Base-by-base conservation (phyloP, 2,888 invertebrate genomes). In the Hirtodrosophila cameraria region DNA sequence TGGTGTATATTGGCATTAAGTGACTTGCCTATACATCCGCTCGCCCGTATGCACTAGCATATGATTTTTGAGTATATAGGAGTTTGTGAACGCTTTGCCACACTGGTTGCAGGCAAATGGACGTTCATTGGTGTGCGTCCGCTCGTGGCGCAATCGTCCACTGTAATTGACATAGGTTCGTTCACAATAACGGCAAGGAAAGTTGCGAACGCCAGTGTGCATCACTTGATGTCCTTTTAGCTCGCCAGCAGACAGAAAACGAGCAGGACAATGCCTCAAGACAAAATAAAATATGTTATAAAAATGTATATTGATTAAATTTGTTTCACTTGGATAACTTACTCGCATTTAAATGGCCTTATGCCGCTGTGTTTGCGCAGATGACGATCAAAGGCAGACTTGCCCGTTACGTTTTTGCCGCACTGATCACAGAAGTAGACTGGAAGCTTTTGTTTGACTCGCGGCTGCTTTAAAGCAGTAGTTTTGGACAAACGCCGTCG, bases 321-420 rank as follows among this genome's bases (percentile, higher is more conserved):
- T 11, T 6, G 3, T 5, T 9, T 3, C 5, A 2, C 5, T 28
- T 27, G n/a, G 2, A 4, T 1, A 25, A 18, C 86, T 75, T 67
- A 88, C 88, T 87, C 86, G 89, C 88, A 89, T 27, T 88, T 83
- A 43, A 71, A 87, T 5, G 84, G 85, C 31, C 89, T 86, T 11
- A 87, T 86, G 2, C 90, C 90, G 1, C 82, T 83, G 15, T 89
- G 89, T n/a, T 88, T 75, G 8, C 87, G 81, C 39, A 88, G 57
- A 66, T 88, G 88, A 1, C 83, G 72, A 30, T 76, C 78, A 30
- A 89, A 89, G 12, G 88, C 80, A 5, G 88, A 75, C 12, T 85
- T 86, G 2, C 88, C 87, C 1, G 76, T 86, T 5, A 88, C 77
- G 38, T 87, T 75, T 31, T 79, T 86, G 0, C 88, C 88, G 49